A percentile compares a stretch with the other conserved stretches of the same genome.
Evolutionary conservation across 2,113 vertebrate species (phyloP).

Genomic region (Peromyscus leucopus): DNA sequence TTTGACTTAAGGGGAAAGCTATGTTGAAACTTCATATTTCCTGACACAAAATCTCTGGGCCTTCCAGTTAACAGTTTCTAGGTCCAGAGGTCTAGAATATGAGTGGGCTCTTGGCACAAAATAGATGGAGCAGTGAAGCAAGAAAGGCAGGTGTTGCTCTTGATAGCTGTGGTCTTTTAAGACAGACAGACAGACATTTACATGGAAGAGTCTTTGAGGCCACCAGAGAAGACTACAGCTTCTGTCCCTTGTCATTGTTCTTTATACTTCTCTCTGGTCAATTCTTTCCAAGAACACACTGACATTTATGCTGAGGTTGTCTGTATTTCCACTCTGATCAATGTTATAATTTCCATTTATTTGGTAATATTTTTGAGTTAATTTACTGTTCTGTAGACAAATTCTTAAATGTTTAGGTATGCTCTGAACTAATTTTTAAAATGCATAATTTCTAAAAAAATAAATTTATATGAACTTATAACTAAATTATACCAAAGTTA

Average conservation of each 20-base stretch:
- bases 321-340: background rate
- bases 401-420: background rate
- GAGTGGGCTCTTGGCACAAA: background rate
- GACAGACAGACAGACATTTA: background rate
- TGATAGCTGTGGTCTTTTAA: background rate
- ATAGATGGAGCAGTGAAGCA: background rate
- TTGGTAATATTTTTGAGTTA: background rate
- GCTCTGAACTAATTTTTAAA: background rate
- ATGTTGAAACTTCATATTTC: background rate
- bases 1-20: slow-evolving; percentile 24
- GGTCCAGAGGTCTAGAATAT: background rate
- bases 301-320: background rate
- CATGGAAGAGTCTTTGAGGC: background rate
- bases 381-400: background rate
- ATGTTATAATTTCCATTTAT: background rate
- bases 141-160: background rate
- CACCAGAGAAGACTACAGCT: background rate
- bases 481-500: background rate
- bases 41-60: background rate
- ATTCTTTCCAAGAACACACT: background rate
- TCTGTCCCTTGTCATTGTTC: background rate
- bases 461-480: slow-evolving; percentile 37
- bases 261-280: background rate
- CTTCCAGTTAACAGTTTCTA: slow-evolving; percentile 28
- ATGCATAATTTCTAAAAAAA: background rate